Evolutionary conservation across 1,140 invertebrate genomes (phyloP).

Genomic region (Berghia stephanieae): DNA sequence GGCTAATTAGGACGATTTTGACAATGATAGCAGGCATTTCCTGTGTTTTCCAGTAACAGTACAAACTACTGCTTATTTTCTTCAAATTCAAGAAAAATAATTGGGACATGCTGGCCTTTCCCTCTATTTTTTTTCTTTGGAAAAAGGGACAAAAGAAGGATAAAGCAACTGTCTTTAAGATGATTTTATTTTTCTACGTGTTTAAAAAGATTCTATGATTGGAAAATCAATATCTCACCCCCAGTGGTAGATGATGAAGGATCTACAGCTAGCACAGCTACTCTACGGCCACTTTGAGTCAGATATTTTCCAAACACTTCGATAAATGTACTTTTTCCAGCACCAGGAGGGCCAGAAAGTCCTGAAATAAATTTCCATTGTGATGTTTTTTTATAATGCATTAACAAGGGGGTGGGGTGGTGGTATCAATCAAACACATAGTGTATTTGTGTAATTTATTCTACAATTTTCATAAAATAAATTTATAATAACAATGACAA

Average conservation of each 20-base stretch:
- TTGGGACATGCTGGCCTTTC: too few species aligned
- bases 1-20: too few species aligned
- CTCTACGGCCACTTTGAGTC: constrained; percentile 68
- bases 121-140: too few species aligned
- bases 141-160: too few species aligned
- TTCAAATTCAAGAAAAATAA: too few species aligned
- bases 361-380: constrained; percentile 54
- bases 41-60: too few species aligned
- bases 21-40: too few species aligned
- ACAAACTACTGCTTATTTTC: too few species aligned
- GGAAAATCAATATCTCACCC: too few species aligned
- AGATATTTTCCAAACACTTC: constrained; percentile 72
- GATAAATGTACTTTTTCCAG: constrained; percentile 76
- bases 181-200: too few species aligned
- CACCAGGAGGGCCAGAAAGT: constrained; percentile 74
- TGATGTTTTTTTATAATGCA: background rate
- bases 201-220: too few species aligned
- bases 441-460: background rate
- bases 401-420: background rate
- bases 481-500: background rate
- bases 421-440: background rate
- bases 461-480: background rate
- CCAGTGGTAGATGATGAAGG: constrained; percentile 73
- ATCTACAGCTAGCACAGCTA: constrained; percentile 75
- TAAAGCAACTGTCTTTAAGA: too few species aligned